phyloP scores from a whole-genome alignment of 2,113 vertebrate genomes.

The Solea senegalensis region DNA sequence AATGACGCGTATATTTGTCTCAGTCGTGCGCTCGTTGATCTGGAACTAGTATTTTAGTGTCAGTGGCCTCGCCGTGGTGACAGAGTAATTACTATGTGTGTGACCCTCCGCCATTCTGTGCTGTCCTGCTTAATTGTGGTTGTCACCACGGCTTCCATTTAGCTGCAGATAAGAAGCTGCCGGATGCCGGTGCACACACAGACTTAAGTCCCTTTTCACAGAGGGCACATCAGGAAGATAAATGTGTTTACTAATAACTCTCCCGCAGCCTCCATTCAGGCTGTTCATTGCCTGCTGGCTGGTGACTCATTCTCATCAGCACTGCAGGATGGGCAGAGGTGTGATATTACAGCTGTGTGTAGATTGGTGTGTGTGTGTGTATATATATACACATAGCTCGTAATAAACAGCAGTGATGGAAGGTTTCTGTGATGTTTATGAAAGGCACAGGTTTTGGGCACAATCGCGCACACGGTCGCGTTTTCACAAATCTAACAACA shows the following conservation, averaged over 20 bases:
- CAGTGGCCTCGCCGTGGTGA: slow-evolving; percentile 70
- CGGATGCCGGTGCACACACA: slow-evolving; percentile 59
- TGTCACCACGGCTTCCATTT: slow-evolving; percentile 86
- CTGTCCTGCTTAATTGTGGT: slow-evolving; percentile 83
- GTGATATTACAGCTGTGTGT: slow-evolving; percentile 47
- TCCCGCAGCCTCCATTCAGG: slow-evolving; percentile 55
- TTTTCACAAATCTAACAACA: slow-evolving; percentile 1
- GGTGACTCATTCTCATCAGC: slow-evolving; percentile 64
- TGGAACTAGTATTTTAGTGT: slow-evolving; percentile 74
- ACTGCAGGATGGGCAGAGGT: slow-evolving; percentile 34
- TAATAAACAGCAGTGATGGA: slow-evolving; percentile 25
- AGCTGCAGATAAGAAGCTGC: slow-evolving; percentile 84
- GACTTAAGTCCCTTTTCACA: slow-evolving; percentile 73
- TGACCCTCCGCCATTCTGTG: slow-evolving; percentile 77
- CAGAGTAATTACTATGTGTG: slow-evolving; percentile 84
- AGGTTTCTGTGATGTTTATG: slow-evolving; percentile 27
- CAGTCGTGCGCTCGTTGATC: slow-evolving; percentile 33
- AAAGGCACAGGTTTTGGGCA: slow-evolving; percentile 13
- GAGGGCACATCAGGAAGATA: slow-evolving; percentile 71
- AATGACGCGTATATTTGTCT: slow-evolving; percentile 43
- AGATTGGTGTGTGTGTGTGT: not conserved
- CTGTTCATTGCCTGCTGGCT: slow-evolving; percentile 46
- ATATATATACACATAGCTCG: slow-evolving; percentile 17
- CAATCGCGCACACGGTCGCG: slow-evolving; percentile 7
- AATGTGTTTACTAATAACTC: slow-evolving; percentile 74